Evolutionary conservation across 2,888 invertebrate genomes (phyloP), one percentile per base, ranked within the genome.

Genomic region (Drosophila buzzatii): DNA sequence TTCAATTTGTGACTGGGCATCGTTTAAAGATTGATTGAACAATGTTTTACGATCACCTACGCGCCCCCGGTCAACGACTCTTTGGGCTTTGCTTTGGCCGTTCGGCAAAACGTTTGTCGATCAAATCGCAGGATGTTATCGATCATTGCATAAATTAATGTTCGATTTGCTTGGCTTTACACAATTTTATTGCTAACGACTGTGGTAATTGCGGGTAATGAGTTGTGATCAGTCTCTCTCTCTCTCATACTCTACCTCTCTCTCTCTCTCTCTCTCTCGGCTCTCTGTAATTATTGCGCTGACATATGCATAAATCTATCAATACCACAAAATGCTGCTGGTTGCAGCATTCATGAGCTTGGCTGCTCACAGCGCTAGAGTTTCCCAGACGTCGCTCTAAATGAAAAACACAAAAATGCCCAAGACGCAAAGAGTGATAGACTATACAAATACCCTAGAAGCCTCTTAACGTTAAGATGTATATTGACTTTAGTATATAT

Each of bases 121-220:
- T 92, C 90, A 86, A 90, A 83, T 87, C 82, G 82, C 91, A 91
- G 92, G 92, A 92, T 92, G 91, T 91, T 86, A 90, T 92, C 91
- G 90, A 92, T 92, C 92, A 90, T 90, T 84, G 87, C 79, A 79
- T 85, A 88, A 90, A 91, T 91, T 91, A 90, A 79, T 73, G 73
- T 73, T 85, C 77, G 80, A 73, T 84, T 76, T 70, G 62, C 59
- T 69, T 63, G 44, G 53, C 45, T 47, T 18, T 41, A n/a, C 52
- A 41, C 39, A 80, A 74, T 74, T 83, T 89, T 80, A 81, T 82
- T 73, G 68, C 73, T 12, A 53, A 14, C 37, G 44, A 23, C 61
- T 64, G 61, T 27, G 60, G 64, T 65, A 74, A 70, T 79, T 70
- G 67, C 47, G 57, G 12, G 39, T 52, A 78, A 76, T 76, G 74